phyloP scores from a whole-genome alignment of 2,113 vertebrate genomes.

The Camelus bactrianus region DNA sequence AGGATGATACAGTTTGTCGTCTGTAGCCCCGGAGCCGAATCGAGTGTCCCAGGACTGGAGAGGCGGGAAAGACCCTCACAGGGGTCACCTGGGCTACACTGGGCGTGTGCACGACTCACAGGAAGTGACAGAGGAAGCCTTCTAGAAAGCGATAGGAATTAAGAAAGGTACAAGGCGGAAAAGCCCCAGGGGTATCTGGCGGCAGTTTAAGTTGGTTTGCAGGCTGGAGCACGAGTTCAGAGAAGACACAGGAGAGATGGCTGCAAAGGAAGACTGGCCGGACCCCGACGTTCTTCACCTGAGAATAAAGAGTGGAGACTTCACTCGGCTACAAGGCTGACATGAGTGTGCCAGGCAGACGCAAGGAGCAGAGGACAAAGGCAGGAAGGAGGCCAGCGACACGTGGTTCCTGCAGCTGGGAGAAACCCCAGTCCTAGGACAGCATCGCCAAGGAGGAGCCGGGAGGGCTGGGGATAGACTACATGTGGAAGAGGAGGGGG shows the following conservation, averaged over 20 bases:
- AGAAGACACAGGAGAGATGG: background rate
- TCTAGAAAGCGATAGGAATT: background rate
- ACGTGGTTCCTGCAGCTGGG: background rate
- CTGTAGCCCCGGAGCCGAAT: background rate
- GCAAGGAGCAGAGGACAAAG: background rate
- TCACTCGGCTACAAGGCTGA: background rate
- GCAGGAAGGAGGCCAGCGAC: background rate
- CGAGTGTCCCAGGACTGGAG: background rate
- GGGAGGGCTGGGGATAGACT: background rate
- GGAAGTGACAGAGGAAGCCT: background rate
- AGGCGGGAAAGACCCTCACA: background rate
- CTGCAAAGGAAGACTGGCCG: background rate
- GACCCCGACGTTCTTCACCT: background rate
- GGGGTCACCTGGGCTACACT: background rate
- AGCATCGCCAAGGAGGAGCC: background rate
- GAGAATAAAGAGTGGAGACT: background rate
- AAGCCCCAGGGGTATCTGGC: background rate
- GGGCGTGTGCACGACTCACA: background rate
- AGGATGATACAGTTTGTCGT: background rate
- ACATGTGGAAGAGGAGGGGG: background rate
- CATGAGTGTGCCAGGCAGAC: fast-evolving
- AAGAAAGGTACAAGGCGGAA: background rate
- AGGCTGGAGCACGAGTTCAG: background rate
- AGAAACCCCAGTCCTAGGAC: background rate
- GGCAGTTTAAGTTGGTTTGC: background rate